phyloP scores from a whole-genome alignment of 2,888 invertebrate genomes.

The Drosophila yooni region DNA sequence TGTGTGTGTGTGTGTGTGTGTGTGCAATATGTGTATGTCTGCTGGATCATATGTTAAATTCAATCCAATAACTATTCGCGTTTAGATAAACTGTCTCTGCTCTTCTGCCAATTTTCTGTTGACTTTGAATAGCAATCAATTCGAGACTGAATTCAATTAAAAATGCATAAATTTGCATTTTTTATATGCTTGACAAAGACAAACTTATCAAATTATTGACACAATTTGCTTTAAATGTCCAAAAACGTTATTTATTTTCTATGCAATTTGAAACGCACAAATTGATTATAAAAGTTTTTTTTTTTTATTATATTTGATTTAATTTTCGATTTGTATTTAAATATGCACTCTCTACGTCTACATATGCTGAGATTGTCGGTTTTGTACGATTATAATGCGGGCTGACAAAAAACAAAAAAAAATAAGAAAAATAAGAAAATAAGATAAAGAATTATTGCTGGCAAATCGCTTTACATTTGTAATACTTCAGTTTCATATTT shows the following conservation, averaged over 20 bases:
- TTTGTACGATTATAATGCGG: background rate
- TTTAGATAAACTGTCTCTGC: constrained; percentile 13
- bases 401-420: background rate
- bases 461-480: constrained; percentile 71
- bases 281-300: background rate
- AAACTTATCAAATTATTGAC: constrained; percentile 8
- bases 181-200: constrained; percentile 31
- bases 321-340: background rate
- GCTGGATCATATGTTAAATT: constrained; percentile 10
- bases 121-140: constrained; percentile 32
- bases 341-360: background rate
- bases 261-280: background rate
- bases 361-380: background rate
- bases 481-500: constrained; percentile 64
- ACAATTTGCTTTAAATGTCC: background rate
- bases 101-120: constrained; percentile 26
- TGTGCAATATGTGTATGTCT: background rate
- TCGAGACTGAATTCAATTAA: constrained; percentile 62
- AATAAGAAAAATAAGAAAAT: no score
- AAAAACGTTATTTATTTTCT: background rate
- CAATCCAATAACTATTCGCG: constrained; percentile 19
- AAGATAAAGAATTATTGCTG: constrained; percentile 42
- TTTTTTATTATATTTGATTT: background rate
- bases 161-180: constrained; percentile 64
- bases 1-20: background rate